A percentile compares a stretch with the other conserved stretches of the same genome.
Conservation (phyloP, 2,797 vertebrate genomes). For the Eurystomus glaucurus region DNA sequence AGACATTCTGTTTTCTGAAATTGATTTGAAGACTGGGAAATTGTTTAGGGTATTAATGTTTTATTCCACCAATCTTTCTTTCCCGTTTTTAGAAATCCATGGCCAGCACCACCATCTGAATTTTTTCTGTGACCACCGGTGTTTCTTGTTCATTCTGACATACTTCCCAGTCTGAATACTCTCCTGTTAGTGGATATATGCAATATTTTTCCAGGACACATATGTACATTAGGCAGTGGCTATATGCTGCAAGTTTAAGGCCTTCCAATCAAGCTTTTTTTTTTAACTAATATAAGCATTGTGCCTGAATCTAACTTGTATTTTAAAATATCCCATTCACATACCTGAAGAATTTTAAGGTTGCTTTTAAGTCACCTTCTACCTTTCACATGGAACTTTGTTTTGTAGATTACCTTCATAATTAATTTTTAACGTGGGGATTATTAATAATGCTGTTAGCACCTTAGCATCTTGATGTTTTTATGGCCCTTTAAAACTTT, state of each 20-base stretch:
- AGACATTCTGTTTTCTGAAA: background rate
- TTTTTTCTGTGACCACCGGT: background rate
- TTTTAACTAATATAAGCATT: background rate
- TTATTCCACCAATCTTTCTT: background rate
- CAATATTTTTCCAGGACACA: background rate
- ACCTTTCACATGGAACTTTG: background rate
- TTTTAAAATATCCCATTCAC: background rate
- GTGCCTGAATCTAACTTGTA: background rate
- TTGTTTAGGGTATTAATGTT: background rate
- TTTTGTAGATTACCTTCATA: background rate
- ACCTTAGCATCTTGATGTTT: background rate
- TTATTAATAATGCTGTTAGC: background rate
- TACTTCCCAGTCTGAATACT: background rate
- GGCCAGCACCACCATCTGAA: background rate
- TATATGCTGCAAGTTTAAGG: background rate
- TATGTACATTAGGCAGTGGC: background rate
- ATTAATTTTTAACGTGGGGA: background rate
- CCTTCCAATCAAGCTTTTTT: background rate
- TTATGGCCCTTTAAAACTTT: slow-evolving; percentile 7
- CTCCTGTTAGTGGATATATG: background rate
- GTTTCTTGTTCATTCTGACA: background rate
- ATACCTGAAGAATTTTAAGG: background rate
- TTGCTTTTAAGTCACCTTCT: background rate
- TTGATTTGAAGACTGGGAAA: background rate
- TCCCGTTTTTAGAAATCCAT: background rate